phyloP scores from a whole-genome alignment of 1,140 invertebrate species.

The Yoshiicerus persimilis region DNA sequence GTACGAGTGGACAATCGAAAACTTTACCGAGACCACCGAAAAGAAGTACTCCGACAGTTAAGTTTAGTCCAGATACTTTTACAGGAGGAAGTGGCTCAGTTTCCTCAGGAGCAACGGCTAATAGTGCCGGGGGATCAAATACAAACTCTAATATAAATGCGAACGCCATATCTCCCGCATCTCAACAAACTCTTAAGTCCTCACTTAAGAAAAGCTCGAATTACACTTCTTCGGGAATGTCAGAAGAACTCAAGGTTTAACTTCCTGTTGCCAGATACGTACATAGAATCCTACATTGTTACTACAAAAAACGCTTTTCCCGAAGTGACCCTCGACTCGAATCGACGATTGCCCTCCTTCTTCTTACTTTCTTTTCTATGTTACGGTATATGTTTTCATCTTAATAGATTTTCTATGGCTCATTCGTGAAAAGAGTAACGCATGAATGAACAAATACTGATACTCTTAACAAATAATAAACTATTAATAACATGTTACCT shows the following conservation, averaged over 20 bases:
- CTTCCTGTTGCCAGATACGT: background rate
- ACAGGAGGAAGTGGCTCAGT: background rate
- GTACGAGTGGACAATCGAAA: constrained; percentile 26
- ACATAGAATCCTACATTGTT: background rate
- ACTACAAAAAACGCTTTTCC: background rate
- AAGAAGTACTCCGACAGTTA: constrained; percentile 45
- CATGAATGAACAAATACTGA: background rate
- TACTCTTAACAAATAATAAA: background rate
- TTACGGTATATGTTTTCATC: background rate
- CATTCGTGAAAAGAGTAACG: background rate
- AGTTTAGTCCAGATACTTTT: constrained; percentile 46
- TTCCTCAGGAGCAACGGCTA: constrained; percentile 7
- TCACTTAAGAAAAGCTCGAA: constrained; percentile 46
- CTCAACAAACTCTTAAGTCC: constrained; percentile 46
- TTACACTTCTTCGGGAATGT: constrained; percentile 32
- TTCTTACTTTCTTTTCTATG: background rate
- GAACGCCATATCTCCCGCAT: background rate
- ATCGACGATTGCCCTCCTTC: background rate
- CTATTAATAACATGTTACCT: background rate
- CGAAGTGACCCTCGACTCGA: background rate
- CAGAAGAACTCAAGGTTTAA: constrained; percentile 34
- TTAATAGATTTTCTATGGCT: background rate
- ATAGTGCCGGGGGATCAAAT: background rate
- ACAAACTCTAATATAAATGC: background rate
- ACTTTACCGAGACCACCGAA: constrained; percentile 47